A percentile compares a stretch with the other conserved stretches of the same genome.
phyloP scores from a whole-genome alignment of 1,140 invertebrate species.

The Theocolax elegans region DNA sequence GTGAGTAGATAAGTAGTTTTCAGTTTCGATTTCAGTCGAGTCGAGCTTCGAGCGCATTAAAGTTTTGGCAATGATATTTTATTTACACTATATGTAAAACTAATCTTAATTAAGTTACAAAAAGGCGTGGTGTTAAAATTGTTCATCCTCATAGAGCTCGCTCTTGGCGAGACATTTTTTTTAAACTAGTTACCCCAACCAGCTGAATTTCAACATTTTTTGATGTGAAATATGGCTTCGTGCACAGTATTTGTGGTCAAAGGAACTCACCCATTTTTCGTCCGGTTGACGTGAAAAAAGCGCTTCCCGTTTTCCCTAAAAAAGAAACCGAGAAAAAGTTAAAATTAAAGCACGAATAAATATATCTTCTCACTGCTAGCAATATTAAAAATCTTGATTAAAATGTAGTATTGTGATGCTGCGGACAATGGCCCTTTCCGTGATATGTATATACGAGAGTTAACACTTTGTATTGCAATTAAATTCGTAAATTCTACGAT shows the following conservation, averaged over 20 bases:
- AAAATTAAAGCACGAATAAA: slow-evolving; percentile 25
- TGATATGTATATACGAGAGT: not conserved
- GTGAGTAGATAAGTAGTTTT: too few relatives aligned
- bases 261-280: slow-evolving; percentile 29
- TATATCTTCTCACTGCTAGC: slow-evolving; percentile 23
- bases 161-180: slow-evolving; percentile 22
- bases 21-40: not conserved
- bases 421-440: not conserved
- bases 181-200: slow-evolving; percentile 10
- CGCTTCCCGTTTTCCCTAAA: not conserved
- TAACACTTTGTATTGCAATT: slow-evolving; percentile 5
- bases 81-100: not conserved
- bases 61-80: not conserved
- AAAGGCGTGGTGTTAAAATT: not conserved
- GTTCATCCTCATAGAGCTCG: not conserved
- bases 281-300: slow-evolving; percentile 16
- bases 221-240: slow-evolving; percentile 27
- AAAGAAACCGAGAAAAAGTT: not conserved
- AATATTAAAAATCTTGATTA: slow-evolving; percentile 34
- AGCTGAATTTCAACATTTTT: slow-evolving; percentile 26
- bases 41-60: not conserved
- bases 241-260: slow-evolving; percentile 32
- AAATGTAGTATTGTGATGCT: slow-evolving; percentile 12
- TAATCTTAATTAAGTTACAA: slow-evolving; percentile 21
- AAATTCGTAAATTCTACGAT: not conserved